Base-by-base conservation (phyloP, 2,888 invertebrate genomes). In the Trissolcus brochymenae region DNA sequence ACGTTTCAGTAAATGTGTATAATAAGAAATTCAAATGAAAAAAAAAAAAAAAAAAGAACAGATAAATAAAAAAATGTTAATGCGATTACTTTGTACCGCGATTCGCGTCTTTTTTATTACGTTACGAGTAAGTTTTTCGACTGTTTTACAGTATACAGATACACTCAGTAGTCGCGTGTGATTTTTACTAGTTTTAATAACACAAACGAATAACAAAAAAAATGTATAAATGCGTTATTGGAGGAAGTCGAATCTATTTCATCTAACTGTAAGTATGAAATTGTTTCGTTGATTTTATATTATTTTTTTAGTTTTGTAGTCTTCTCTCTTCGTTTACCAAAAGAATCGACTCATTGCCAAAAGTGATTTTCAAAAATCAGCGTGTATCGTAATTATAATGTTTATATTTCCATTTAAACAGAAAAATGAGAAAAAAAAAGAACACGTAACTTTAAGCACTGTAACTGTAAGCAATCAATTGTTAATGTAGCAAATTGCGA, bases 1-100 rank as follows among this genome's bases (percentile, higher is more conserved):
- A 77, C 51, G 73, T 75, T 16, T 77, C 76, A 74, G 74, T 59
- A 66, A 76, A 76, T 78, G 79, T 79, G 74, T 79, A 80, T 54
- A 43, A 50, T 53, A 68, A 76, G 35, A 16, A 16, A 46, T 14
- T 74, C 61, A 79, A 64, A 79, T 56, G 57, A 6, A 29, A 29
- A 29, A 4, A 6, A 1, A 35, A 35, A 9, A 1, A 11, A 35
- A 11, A 9, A 9, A 35, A 35, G 35, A 35, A 46, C 16, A 16
- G 9, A 14, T 50, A 6, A 35, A 17, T 4, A 6, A 43, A 65
- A 54, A 40, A 64, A 35, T 46, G 60, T 62, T 62, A 62, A 62
- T 14, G 41, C 29, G 50, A 61, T 61, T 67, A 67, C 56, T 62
- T 56, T 40, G 14, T 56, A 35, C 29, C 7, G 9, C 2, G 14